Evolutionary conservation across 2,797 vertebrate species (phyloP), one percentile per base, ranked within the genome.

Genomic region (Pangasius djambal): DNA sequence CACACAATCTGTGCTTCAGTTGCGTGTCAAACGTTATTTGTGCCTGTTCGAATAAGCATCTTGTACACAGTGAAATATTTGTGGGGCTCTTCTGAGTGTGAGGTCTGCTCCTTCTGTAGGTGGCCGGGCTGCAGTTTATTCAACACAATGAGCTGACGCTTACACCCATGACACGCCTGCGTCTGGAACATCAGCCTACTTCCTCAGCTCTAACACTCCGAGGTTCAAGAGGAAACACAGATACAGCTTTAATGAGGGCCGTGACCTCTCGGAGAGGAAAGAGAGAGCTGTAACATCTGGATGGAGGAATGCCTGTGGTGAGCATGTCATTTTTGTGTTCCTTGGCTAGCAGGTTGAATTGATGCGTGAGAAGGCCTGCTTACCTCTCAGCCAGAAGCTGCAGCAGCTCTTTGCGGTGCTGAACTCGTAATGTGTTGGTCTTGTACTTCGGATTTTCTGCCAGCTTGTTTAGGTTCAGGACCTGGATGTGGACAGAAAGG

Each of bases 361-460:
- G 50, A 78, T 57, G 61, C 57, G 40, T 78, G 70, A 83, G 61
- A 67, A 40, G 57, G n/a, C 6, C 69, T 37, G 89, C 95, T 94
- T 94, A 98, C 98, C 97, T 95, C 67, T 93, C 86, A 74, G 96
- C 95, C 28, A 98, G 89, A 88, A 94, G 91, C 86, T 93, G 93
- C 92, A 95, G 92, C 90, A 98, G 96, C 44, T 97, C 93, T 92
- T 94, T 95, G 88, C 98, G 97, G 94, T 99, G 97, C 87, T 97
- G 93, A 81, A 99, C 98, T 91, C 98, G 95, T 91, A 97, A 96
- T 12, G 93, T 93, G 94, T 99, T 99, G 88, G 94, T 98, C 95
- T 95, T 97, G 93, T 97, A 99, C 88, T 95, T 95, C 12, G 95
- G 92, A 88, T 98, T 95, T 74, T 94, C 91, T 85, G 94, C 93